Base-by-base conservation (phyloP, 2,888 invertebrate genomes). In the Rhimphoctona megacephalus region DNA sequence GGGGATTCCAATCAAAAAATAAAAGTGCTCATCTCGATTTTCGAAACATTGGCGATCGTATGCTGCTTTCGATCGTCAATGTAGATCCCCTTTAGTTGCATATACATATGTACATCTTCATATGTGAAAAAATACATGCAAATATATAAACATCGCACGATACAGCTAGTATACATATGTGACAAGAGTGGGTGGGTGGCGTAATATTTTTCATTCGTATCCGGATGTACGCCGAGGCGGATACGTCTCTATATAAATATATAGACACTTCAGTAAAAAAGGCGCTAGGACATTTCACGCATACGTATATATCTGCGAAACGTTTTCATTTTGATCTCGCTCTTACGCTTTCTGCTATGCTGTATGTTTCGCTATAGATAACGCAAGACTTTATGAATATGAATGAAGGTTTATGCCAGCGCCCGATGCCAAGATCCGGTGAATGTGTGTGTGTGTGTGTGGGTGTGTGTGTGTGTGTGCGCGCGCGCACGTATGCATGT, bases 381-480 rank as follows among this genome's bases (percentile, higher is more conserved):
- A 78, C 77, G 73, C 73, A 67, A 73, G 81, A 81, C 85, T 85
- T 81, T 78, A 85, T 85, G 85, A 76, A 85, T 85, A 85, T 85
- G 85, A 85, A 85, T 85, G 85, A 85, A 81, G 81, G 85, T 72
- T 85, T 81, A 78, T 78, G 78, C 73, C 54, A 70, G 72, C 64
- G 61, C 81, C 73, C 36, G 77, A 39, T 80, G 77, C 81, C 85
- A 78, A 81, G 85, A 77, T 73, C 77, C 72, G 57, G 81, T 67
- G 66, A 39, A n/a, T 19, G 36, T 72, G 25, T 46, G 5, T 19
- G 49, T 49, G 70, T 80, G 69, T 43, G 36, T 25, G 30, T 11
- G 49, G 17, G 49, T n/a, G n/a, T n/a, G n/a, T n/a, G n/a, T n/a
- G n/a, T n/a, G n/a, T 72, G 25, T 46, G 5, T 19, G 49, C 33